Evolutionary conservation across 2,888 invertebrate genomes (phyloP), one percentile per base, ranked within the genome.

Genomic region (Clepsis dumicolana): DNA sequence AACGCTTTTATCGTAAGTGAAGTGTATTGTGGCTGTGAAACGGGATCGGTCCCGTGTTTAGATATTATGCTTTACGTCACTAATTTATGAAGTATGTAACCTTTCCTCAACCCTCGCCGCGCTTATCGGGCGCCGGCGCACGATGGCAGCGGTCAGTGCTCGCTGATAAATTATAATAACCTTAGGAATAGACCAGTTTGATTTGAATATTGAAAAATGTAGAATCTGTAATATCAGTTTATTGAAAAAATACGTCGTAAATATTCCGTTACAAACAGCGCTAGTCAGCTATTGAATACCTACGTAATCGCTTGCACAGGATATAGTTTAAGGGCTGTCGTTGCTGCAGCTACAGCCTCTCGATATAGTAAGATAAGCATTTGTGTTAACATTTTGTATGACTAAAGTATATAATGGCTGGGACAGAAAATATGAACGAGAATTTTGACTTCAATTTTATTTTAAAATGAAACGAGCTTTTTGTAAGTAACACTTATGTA

Each of bases 11-110:
- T 81, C 82, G 80, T 89, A 88, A 88, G 88, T 87, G 85, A 86
- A 88, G 84, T 90, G 86, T 91, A 90, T 83, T 86, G 90, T 91
- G 93, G 93, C 93, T 93, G 93, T 93, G 93, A 93, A 88, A 80
- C 80, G 82, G 90, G 91, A 80, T 78, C 74, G 75, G 82, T 87
- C 89, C 86, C 85, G 82, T 82, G 74, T 84, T 86, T 89, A 92
- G 91, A 83, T 89, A 82, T 85, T 89, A 90, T 80, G 90, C 90
- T 91, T 84, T 86, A 86, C 82, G 88, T 91, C 89, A 89, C 88
- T 91, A 89, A 91, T 89, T 89, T 89, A 87, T 87, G 85, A 81
- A 48, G 12, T 48, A 48, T 48, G 21, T 44, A 18, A 44, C 44
- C 48, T 18, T 4, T 2, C 12, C 18, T 18, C 72, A 71, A 77